Conservation (phyloP, 2,113 vertebrate species). For the Paramisgurnus dabryanus region DNA sequence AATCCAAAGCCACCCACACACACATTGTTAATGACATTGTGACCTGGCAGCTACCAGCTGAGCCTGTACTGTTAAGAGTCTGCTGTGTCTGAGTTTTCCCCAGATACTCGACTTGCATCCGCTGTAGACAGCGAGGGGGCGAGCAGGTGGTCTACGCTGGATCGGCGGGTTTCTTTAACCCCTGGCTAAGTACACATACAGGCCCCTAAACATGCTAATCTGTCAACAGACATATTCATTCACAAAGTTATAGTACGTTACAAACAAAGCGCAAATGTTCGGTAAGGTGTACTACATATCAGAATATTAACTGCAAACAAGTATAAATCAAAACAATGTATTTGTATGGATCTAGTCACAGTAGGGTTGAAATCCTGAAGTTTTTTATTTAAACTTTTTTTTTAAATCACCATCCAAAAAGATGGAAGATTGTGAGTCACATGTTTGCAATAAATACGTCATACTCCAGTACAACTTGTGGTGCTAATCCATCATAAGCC, state of each 20-base stretch:
- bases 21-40: slow-evolving; percentile 35
- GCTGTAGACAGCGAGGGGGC: slow-evolving; percentile 9
- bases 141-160: slow-evolving; percentile 41
- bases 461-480: too few relatives aligned
- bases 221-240: slow-evolving; percentile 14
- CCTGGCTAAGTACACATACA: not conserved
- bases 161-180: slow-evolving; percentile 21
- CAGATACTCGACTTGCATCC: slow-evolving; percentile 39
- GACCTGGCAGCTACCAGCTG: slow-evolving; percentile 42
- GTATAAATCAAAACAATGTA: too few relatives aligned
- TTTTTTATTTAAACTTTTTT: too few relatives aligned
- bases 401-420: too few relatives aligned
- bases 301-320: too few relatives aligned
- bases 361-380: too few relatives aligned
- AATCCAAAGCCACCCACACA: slow-evolving; percentile 18
- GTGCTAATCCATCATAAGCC: too few relatives aligned
- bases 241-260: not conserved
- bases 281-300: too few relatives aligned
- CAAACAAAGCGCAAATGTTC: too few relatives aligned
- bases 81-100: slow-evolving; percentile 49
- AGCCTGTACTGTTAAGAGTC: slow-evolving; percentile 41
- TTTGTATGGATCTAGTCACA: too few relatives aligned
- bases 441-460: too few relatives aligned
- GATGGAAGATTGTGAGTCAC: too few relatives aligned
- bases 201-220: slow-evolving; percentile 1